Base-by-base conservation (phyloP, 1,140 invertebrate genomes). In the Archegozetes longisetosus region DNA sequence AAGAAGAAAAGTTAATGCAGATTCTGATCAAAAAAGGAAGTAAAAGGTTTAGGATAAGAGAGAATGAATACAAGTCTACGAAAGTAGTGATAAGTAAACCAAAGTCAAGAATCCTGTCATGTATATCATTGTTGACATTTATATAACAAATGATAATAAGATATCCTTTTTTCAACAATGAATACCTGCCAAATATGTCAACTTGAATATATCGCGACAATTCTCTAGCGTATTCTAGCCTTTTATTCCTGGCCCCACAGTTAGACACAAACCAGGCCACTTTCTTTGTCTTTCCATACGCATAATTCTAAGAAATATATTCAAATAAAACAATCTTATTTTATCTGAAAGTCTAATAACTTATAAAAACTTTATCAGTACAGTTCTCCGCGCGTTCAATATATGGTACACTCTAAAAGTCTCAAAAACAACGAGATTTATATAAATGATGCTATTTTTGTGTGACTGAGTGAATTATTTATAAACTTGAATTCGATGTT, bases 191-290 rank as follows among this genome's bases (percentile, higher is more conserved):
- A 72, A 90, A 96, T 66, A 95, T 92, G 70, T 95, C 90, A 52
- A 96, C 88, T 60, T 71, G 77, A 61, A 94, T 94, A 71, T 88
- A 79, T 70, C 90, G 88, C 22, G 79, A 76, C 14, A 95, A 75
- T 70, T 90, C 84, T 62, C 84, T 80, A 12, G 90, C 88, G 74
- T 90, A 94, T 64, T 88, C 80, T 60, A 92, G 75, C 24, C 90
- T 78, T 20, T 83, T 82, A 71, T 94, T 96, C 56, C 83, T 80
- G 0, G 90, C 86, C 62, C 83, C 84, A 70, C 92, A 97, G 73
- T 96, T 95, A 24, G 90, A 95, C 20, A 96, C 91, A 72, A 96
- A 95, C 92, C 92, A 96, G 40, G 90, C 91, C 2, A 93, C 89
- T 72, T 86, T 86, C 74, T 87, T 89, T 20, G 86, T 91, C 72